phyloP scores from a whole-genome alignment of 2,888 invertebrate species.

The Drosophila aldrichi region DNA sequence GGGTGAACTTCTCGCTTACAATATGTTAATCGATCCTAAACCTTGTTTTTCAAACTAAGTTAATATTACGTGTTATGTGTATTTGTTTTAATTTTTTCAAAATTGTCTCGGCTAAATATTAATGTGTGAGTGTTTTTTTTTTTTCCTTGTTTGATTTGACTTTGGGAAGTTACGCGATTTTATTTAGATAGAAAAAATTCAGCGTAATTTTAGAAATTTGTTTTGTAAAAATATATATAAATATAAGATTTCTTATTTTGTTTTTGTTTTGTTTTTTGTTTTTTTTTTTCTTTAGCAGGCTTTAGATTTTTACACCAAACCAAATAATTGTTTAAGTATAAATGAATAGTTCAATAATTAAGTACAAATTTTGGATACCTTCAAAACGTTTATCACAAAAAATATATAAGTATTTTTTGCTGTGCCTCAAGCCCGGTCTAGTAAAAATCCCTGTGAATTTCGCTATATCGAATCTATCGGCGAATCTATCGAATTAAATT shows the following conservation, averaged over 20 bases:
- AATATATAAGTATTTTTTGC: constrained; percentile 45
- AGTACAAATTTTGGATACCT: constrained; percentile 65
- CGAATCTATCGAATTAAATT: constrained; percentile 35
- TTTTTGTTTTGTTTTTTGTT: neutral
- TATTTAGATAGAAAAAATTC: constrained; percentile 65
- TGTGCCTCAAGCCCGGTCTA: constrained; percentile 27
- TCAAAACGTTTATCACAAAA: constrained; percentile 60
- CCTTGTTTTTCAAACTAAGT: constrained; percentile 8
- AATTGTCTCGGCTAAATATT: constrained; percentile 38
- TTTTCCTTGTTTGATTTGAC: constrained; percentile 45
- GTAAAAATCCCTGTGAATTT: constrained; percentile 70
- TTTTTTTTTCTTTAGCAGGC: constrained; percentile 35
- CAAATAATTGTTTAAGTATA: constrained; percentile 33
- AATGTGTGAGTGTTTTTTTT: constrained; percentile 7
- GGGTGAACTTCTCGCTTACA: constrained; percentile 28
- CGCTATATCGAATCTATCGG: constrained; percentile 13
- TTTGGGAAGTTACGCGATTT: constrained; percentile 67
- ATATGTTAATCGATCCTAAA: constrained; percentile 17
- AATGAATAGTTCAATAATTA: constrained; percentile 55
- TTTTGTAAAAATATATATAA: constrained; percentile 58
- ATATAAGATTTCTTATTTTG: constrained; percentile 46
- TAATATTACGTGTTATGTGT: constrained; percentile 1
- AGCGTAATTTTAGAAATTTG: constrained; percentile 55
- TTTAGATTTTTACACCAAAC: constrained; percentile 39
- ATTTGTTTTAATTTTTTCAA: constrained; percentile 14